These are phyloP conservation scores for Luperina nickerlii DNA, from an alignment of 2,888 invertebrate species.

Conservation along the genomic window DNA sequence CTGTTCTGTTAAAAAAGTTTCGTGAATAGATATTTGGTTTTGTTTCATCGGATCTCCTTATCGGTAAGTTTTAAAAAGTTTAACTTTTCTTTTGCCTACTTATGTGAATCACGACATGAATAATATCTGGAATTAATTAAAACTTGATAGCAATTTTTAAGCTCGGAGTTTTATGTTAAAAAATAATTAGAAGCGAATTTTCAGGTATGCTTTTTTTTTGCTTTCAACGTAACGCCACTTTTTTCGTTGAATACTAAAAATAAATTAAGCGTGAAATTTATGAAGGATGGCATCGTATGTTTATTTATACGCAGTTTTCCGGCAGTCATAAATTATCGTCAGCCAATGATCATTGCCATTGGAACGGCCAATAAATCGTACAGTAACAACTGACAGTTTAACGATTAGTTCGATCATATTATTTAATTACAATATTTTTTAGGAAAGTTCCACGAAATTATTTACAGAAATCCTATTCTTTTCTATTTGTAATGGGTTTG, in stretches of 20 bases:
- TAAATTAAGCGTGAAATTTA: neutral
- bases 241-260: neutral
- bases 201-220: too few relatives aligned
- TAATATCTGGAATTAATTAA: neutral
- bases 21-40: constrained; percentile 44
- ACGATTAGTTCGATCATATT: constrained; percentile 20
- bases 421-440: constrained; percentile 31
- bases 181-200: neutral
- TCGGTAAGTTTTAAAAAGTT: constrained; percentile 58
- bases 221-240: neutral
- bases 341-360: constrained; percentile 27
- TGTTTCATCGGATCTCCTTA: constrained; percentile 31
- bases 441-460: neutral
- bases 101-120: neutral
- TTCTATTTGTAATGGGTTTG: too few relatives aligned
- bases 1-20: constrained; percentile 55
- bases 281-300: constrained; percentile 4
- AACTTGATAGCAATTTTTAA: neutral
- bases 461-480: neutral
- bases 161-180: too few relatives aligned
- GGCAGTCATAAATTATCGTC: constrained; percentile 35
- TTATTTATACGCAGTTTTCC: constrained; percentile 33
- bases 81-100: neutral
- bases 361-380: constrained; percentile 43
- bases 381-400: constrained; percentile 17